Conservation (phyloP, 2,797 vertebrate genomes). For the Enoplosus armatus region DNA sequence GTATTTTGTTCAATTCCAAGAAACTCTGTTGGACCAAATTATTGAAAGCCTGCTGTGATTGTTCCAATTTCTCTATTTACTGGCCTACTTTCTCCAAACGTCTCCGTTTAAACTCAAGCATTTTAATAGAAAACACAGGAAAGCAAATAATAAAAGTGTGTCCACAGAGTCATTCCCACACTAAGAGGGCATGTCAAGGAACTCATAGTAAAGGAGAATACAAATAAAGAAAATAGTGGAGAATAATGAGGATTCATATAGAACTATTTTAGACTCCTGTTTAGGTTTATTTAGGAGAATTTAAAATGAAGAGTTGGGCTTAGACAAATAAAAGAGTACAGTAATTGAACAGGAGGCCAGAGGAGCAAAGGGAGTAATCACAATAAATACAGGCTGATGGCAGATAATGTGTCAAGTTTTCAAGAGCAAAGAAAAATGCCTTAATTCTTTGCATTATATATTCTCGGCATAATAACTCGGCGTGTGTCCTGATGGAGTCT, state of each 20-base stretch:
- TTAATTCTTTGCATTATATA: conserved; percentile 6
- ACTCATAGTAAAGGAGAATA: neutral
- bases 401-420: neutral
- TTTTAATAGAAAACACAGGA: conserved; percentile 26
- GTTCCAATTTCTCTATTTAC: conserved; percentile 3
- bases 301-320: neutral
- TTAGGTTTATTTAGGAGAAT: neutral
- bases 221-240: neutral
- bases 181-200: neutral
- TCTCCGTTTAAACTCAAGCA: conserved; percentile 3
- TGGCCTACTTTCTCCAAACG: conserved; percentile 19
- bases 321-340: neutral
- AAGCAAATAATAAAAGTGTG: neutral
- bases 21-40: neutral
- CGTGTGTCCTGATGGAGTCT: neutral
- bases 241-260: neutral
- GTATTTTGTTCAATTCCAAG: neutral
- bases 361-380: neutral
- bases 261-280: neutral
- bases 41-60: neutral
- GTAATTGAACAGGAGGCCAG: neutral
- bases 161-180: neutral
- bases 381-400: conserved; percentile 8
- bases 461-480: neutral
- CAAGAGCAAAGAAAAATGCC: neutral